These are phyloP conservation scores for Callionymus lyra DNA, from an alignment of 2,113 vertebrate species.

Conservation along the genomic window DNA sequence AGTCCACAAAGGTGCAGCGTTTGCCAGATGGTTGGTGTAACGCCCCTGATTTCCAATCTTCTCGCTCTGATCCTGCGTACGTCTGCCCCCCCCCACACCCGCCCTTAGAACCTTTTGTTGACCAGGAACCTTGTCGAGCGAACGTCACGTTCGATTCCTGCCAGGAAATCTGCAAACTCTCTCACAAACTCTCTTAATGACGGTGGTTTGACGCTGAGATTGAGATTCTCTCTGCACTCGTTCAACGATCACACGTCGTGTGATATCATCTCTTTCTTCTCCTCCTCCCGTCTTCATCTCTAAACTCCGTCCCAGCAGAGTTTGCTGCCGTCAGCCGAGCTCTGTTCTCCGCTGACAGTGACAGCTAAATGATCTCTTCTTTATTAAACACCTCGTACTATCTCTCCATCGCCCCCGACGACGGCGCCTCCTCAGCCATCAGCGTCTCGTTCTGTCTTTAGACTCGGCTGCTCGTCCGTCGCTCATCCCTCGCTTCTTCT, in stretches of 20 bases:
- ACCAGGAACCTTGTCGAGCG: constrained; percentile 2
- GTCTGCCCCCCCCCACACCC: constrained; percentile 15
- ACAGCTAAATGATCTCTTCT: constrained; percentile 71
- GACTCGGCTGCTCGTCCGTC: constrained; percentile 40
- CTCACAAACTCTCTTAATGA: constrained; percentile 14
- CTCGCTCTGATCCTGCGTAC: constrained; percentile 35
- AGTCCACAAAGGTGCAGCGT: constrained; percentile 31
- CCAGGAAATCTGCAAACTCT: constrained; percentile 14
- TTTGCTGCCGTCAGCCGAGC: constrained; percentile 48
- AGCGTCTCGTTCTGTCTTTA: constrained; percentile 48
- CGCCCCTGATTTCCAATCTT: constrained; percentile 36
- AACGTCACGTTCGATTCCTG: constrained; percentile 20
- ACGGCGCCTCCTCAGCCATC: constrained; percentile 37
- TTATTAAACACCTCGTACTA: constrained; percentile 71
- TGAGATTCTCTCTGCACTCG: constrained; percentile 15
- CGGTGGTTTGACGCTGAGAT: background rate
- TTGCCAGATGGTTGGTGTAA: constrained; percentile 44
- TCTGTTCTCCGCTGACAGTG: constrained; percentile 53
- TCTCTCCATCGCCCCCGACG: constrained; percentile 42
- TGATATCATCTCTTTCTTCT: constrained; percentile 41
- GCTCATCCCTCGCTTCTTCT: constrained; percentile 21
- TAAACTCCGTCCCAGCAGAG: constrained; percentile 42
- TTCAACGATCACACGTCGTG: constrained; percentile 35
- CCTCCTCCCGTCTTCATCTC: constrained; percentile 35
- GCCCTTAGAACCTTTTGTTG: constrained; percentile 21